A percentile compares a stretch with the other conserved stretches of the same genome.
Evolutionary conservation across 2,888 invertebrate species (phyloP).

Genomic region (Theretra japonica): DNA sequence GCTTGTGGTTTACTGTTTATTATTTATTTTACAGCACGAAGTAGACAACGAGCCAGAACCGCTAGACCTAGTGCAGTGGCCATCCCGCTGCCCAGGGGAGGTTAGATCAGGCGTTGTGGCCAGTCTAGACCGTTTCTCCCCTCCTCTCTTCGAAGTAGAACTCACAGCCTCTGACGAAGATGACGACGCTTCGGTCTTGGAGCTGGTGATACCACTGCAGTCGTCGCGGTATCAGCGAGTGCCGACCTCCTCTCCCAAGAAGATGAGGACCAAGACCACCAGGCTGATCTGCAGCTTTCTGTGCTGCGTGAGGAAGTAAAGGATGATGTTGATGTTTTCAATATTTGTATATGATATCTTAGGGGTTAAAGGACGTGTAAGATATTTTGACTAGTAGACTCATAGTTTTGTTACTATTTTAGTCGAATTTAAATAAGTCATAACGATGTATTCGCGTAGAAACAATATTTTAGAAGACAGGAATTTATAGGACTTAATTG

Average conservation of each 20-base stretch:
- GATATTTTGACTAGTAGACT: no score
- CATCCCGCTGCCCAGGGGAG: constrained; percentile 36
- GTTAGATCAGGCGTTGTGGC: constrained; percentile 35
- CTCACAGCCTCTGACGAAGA: constrained; percentile 79
- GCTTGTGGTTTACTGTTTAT: no score
- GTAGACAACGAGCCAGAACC: not conserved
- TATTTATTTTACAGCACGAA: constrained; percentile 35
- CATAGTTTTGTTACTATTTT: no score
- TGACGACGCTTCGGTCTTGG: constrained; percentile 71
- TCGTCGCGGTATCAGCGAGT: constrained; percentile 60
- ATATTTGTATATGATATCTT: no score
- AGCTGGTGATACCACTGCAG: constrained; percentile 74
- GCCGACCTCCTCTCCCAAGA: constrained; percentile 63
- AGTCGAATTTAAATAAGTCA: no score
- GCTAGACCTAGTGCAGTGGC: constrained; percentile 39
- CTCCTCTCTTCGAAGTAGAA: constrained; percentile 74
- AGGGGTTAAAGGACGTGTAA: no score
- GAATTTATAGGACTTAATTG: no score
- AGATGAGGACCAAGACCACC: constrained; percentile 47
- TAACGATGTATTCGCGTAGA: no score
- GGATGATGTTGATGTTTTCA: not conserved
- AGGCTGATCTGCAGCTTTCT: constrained; percentile 53
- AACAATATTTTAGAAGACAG: no score
- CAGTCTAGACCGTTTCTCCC: constrained; percentile 60
- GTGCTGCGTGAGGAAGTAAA: constrained; percentile 63